phyloP scores from a whole-genome alignment of 2,113 vertebrate genomes.

The Lonchura striata region DNA sequence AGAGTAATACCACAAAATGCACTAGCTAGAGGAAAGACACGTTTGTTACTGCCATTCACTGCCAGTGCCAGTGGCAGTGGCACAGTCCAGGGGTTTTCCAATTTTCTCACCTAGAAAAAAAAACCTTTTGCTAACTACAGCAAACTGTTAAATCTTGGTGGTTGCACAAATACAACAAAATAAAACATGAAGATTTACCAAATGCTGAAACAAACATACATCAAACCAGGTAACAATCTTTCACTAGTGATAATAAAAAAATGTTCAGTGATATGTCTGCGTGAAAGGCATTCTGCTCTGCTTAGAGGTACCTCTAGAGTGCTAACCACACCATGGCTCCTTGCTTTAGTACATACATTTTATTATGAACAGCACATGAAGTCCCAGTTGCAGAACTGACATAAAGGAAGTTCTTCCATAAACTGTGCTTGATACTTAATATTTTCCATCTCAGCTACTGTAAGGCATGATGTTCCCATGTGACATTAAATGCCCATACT shows the following conservation, averaged over 20 bases:
- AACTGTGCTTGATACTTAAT: background rate
- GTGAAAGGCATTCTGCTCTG: background rate
- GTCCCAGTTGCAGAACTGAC: background rate
- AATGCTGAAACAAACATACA: background rate
- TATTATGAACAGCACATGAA: background rate
- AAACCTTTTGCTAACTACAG: background rate
- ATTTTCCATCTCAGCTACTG: background rate
- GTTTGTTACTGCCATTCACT: background rate
- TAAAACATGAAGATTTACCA: background rate
- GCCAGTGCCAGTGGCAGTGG: no score
- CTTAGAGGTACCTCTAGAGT: background rate
- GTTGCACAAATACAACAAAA: background rate
- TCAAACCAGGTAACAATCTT: background rate
- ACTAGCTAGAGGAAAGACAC: background rate
- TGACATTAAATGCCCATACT: background rate
- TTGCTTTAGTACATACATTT: background rate
- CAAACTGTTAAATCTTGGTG: background rate
- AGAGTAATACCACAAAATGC: background rate
- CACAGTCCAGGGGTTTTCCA: background rate
- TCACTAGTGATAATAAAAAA: background rate
- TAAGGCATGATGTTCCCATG: background rate
- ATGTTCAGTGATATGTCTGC: accelerated
- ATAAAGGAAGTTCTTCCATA: background rate
- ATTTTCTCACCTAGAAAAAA: background rate
- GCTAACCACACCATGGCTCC: background rate